Percentiles rank a stretch among this genome's conserved stretches.
Evolutionary conservation across 2,888 invertebrate genomes (phyloP).

Genomic region (Drosophila peninsularis): DNA sequence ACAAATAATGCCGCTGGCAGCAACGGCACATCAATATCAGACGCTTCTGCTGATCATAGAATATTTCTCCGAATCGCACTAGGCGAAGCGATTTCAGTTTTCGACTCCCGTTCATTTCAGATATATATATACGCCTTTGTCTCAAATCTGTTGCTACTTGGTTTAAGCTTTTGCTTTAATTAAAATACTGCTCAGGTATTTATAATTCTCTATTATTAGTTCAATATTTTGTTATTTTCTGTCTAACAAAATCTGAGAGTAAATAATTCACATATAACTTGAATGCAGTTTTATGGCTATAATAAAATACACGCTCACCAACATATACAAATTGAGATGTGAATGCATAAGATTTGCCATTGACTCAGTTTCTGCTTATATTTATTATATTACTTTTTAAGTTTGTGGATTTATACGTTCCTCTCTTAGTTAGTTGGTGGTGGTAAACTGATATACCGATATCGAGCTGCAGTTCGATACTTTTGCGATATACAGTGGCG

Average conservation of each 20-base stretch:
- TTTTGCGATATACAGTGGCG: constrained; percentile 18
- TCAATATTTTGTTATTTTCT: constrained; percentile 4
- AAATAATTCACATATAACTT: background rate
- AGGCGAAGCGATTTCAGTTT: constrained; percentile 55
- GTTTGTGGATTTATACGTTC: constrained; percentile 18
- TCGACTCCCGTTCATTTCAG: constrained; percentile 54
- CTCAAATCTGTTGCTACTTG: background rate
- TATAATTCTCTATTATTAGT: background rate
- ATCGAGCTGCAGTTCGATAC: constrained; percentile 12
- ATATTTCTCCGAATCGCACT: constrained; percentile 72
- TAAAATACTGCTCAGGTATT: background rate
- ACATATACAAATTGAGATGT: background rate
- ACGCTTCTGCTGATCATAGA: constrained; percentile 71
- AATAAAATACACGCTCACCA: background rate
- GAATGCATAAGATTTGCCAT: background rate
- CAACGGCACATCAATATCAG: constrained; percentile 69
- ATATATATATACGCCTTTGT: background rate
- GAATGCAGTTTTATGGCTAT: background rate
- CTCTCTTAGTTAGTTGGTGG: constrained; percentile 18
- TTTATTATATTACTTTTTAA: background rate
- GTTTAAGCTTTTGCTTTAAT: background rate
- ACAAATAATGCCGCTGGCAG: constrained; percentile 66
- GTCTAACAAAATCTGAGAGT: background rate
- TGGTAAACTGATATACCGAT: constrained; percentile 8
- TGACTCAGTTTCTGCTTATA: background rate